Evolutionary conservation across 2,113 vertebrate genomes (phyloP).

Genomic region (Cebus imitator): DNA sequence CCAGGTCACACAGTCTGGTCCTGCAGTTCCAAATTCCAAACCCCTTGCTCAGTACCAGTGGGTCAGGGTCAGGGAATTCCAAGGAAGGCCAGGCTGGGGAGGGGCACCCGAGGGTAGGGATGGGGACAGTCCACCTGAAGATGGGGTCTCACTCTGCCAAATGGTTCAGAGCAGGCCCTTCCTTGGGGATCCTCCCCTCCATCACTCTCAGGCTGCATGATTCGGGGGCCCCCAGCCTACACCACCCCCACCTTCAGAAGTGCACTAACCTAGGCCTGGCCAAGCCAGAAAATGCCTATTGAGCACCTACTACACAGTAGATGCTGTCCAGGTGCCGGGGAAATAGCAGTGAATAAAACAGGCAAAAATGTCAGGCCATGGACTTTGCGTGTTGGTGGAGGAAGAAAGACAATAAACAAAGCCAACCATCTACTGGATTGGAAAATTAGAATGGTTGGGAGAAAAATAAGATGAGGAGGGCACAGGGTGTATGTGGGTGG

Average conservation of each 20-base stretch:
- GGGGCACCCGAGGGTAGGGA: neutral
- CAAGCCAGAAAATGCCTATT: neutral
- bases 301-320: neutral
- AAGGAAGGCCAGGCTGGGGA: neutral
- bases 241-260: neutral
- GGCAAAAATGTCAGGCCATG: neutral
- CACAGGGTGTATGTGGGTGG: neutral
- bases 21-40: neutral
- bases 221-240: fast-evolving
- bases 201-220: neutral
- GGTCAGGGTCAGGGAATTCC: neutral
- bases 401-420: neutral
- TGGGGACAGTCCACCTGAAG: neutral
- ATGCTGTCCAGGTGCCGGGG: too few species aligned
- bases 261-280: neutral
- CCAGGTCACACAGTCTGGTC: neutral
- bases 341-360: neutral
- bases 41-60: neutral
- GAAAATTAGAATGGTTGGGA: neutral
- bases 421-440: fast-evolving
- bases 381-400: too few species aligned
- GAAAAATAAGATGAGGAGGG: neutral
- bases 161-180: neutral
- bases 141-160: neutral
- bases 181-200: too few species aligned